Base-by-base conservation (phyloP, 2,888 invertebrate genomes). In the Drepana falcataria region DNA sequence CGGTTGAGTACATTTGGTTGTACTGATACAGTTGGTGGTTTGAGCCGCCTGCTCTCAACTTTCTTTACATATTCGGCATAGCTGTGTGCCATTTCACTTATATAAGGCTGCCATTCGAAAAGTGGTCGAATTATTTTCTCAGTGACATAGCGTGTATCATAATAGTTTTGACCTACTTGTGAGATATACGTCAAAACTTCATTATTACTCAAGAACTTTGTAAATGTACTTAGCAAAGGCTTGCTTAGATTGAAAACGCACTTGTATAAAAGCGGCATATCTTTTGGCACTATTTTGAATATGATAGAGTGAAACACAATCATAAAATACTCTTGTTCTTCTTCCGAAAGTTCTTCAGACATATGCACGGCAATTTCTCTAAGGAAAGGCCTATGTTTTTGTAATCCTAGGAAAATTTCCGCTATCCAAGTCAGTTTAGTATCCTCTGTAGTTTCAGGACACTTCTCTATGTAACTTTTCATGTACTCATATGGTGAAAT, bases 121-220 rank as follows among this genome's bases (percentile, higher is more conserved):
- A 93, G 73, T 1, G 93, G 92, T 48, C 74, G 69, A 35, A 92
- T 79, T 51, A 93, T 89, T 59, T 87, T 86, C 47, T 91, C 82
- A 2, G 92, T 79, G 35, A 92, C 83, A 63, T 87, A 93, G 40
- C 76, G 81, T 48, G 87, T 86, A 56, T 92, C 93, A 64, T 92
- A 93, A 63, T 80, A 69, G 48, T 71, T 63, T 64, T 91, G 87
- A 40, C 91, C 92, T 57, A 86, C 75, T 75, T 90, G 83, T 9
- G 92, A 83, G 59, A 92, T 81, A 47, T 76, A 80, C 47, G 84
- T 72, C 51, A 92, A 71, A 53, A 86, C 82, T 66, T 91, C 87
- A 64, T 91, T 86, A 54, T 85, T 83, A 41, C 81, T 78, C 51
- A 93, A 77, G 68, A 85, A 91, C 51, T 78, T 78, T 33, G 91